Conservation (phyloP, 2,888 invertebrate species). For the Nudaria mundana region DNA sequence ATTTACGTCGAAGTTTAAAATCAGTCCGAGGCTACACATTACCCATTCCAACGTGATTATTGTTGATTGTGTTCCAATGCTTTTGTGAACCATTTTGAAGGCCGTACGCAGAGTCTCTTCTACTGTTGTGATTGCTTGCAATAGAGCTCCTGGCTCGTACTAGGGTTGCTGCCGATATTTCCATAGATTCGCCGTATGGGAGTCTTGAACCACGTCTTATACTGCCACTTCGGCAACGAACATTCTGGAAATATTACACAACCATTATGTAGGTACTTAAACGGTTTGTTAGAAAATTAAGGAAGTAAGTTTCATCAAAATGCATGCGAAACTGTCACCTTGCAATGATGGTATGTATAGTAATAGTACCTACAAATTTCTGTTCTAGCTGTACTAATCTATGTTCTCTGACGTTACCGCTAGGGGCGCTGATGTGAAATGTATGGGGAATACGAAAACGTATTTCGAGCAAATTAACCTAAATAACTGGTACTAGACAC, state of each 20-base stretch:
- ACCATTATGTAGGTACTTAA: too few species aligned
- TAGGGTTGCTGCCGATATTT: slow-evolving; percentile 71
- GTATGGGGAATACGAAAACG: too few species aligned
- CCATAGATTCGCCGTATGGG: slow-evolving; percentile 74
- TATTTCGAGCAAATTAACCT: too few species aligned
- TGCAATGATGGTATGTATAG: too few species aligned
- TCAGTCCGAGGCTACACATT: slow-evolving; percentile 42
- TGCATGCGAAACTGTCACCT: too few species aligned
- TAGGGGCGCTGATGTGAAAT: too few species aligned
- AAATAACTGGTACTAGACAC: too few species aligned
- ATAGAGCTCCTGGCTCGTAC: slow-evolving; percentile 61
- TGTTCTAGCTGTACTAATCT: too few species aligned
- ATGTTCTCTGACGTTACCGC: too few species aligned
- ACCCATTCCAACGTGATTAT: slow-evolving; percentile 58
- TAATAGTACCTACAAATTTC: too few species aligned
- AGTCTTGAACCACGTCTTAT: slow-evolving; percentile 63
- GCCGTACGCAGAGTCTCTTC: slow-evolving; percentile 52
- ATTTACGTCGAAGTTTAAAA: slow-evolving; percentile 5
- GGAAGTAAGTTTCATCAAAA: too few species aligned
- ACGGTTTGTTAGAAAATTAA: too few species aligned
- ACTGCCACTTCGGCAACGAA: slow-evolving; percentile 54
- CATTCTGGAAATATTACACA: slow-evolving; percentile 45
- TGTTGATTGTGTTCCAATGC: slow-evolving; percentile 64
- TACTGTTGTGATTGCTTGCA: slow-evolving; percentile 47
- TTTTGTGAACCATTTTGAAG: slow-evolving; percentile 59